Evolutionary conservation across 37 sponge, comb jelly and placozoan genomes (phyloP), one percentile per base, ranked within the genome.

Genomic region (Diacarnus erythraeanus): DNA sequence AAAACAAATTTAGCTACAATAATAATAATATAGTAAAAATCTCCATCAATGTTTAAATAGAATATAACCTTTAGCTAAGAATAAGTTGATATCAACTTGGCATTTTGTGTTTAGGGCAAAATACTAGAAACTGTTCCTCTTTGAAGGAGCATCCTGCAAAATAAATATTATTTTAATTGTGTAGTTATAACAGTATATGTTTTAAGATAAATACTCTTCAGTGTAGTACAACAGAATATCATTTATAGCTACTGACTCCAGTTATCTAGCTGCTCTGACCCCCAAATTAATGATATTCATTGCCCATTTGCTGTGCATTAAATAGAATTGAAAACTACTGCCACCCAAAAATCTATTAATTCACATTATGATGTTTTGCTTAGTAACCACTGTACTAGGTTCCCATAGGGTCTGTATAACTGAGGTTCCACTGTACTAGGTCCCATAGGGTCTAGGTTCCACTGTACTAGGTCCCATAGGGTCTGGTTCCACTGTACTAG

Each of bases 1-100:
- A 12, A 94, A 97, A 67, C 84, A 85, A 54, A 68, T 68, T 6
- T 34, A 68, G 18, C 6, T 38, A 31, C 21, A 12, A 64, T 64
- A 29, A 25, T 64, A 54, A 54, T 54, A 20, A 54, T 54, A 54
- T 10, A 54, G 56, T 10, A 54, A 20, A 54, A 17, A 54, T 54
- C 10, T 54, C 56, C 56, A 20, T 54, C 17, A 20, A 54, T 54
- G 10, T 20, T 54, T 54, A 54, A 10, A 54, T 54, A 25, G 23
- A 60, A 6, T 21, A 60, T 26, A 60, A 21, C 26, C 22, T 20
- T 5, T 6, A 21, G 10, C 12, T 47, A 47, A 60, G 4, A 25
- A 60, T 25, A 60, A 60, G n/a, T n/a, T 68, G 34, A 23, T 71
- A 71, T 71, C 42, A 71, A 43, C 27, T 71, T 2, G 71, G 66